Evolutionary conservation across 2,113 vertebrate genomes (phyloP), one percentile per base, ranked within the genome.

Genomic region (Marmota flaviventris): DNA sequence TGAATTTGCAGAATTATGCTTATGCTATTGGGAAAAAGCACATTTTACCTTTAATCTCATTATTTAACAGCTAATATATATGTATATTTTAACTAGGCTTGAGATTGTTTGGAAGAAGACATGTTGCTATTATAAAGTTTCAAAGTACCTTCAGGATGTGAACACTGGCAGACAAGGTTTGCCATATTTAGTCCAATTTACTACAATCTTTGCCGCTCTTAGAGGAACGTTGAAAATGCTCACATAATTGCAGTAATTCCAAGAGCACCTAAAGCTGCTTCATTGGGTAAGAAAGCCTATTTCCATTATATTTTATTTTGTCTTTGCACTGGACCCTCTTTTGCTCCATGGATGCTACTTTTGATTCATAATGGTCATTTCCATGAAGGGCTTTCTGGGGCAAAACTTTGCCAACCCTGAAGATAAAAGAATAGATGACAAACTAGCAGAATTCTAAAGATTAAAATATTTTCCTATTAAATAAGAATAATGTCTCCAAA

Each of bases 401-500:
- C 3, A 20, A 85, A 85, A 65, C 39, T 39, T 84, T 58, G 67
- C 24, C 56, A 70, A 72, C 14, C 67, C 48, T n/a, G 85, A 65
- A 88, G 93, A 37, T 63, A 4, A 20, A 91, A 34, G 14, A 73
- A 78, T 51, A 91, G 18, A 84, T 51, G 25, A 65, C 61, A 95
- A 70, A 84, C 27, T n/a, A 86, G 24, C 5, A 69, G 89, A 79
- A 83, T 79, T 20, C 9, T 87, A 39, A 75, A 2, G 18, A 75
- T 61, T 29, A 53, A 87, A 87, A 63, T 63, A 42, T 34, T 76
- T 84, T 65, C 25, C 34, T 77, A 14, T 96, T 97, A 93, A 90
- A 48, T 87, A 75, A 91, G 85, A 94, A 73, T 69, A 81, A 75
- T 4, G 34, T 72, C 39, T 91, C 70, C 20, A 72, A 83, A 73